Evolutionary conservation across 2,888 invertebrate species (phyloP), one percentile per base, ranked within the genome.

Genomic region (Coelogynopora nodosa): DNA sequence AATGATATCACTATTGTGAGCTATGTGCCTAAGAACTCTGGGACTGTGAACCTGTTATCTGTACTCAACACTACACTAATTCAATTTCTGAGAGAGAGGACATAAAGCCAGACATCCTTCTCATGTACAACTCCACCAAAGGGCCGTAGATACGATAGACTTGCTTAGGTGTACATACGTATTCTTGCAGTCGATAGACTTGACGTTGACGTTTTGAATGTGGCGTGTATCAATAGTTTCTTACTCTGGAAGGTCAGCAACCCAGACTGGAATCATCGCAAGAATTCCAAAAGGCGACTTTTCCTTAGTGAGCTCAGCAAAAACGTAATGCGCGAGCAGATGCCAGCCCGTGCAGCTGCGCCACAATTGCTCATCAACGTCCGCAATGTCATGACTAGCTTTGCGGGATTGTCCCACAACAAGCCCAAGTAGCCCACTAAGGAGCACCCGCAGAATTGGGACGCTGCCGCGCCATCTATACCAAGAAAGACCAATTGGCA

Each of bases 141-240:
- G 49, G 49, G n/a, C n/a, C n/a, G n/a, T n/a, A n/a, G n/a, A n/a
- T n/a, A n/a, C n/a, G n/a, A n/a, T n/a, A n/a, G n/a, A n/a, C n/a
- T n/a, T n/a, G n/a, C n/a, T n/a, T n/a, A 74, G 23, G 74, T 74
- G 74, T 74, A 74, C 74, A 74, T 74, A 74, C 74, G 5, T 74
- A 74, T 74, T 49, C 49, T 10, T 49, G 49, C 49, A 49, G 5
- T 49, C 49, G 18, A 49, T 10, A 49, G 49, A 49, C 18, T 5
- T 18, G 18, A 5, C 49, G 18, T 10, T 74, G 74, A 13, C 5
- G 74, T 74, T 74, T 74, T 74, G 27, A 23, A 74, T 74, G 27
- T 74, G 74, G 23, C 27, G 23, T 74, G 74, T 74, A 10, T 74
- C 74, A 74, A 74, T 26, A 23, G 74, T 74, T 74, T 74, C 27